phyloP scores from a whole-genome alignment of 2,888 invertebrate genomes.

The Euzetes globulus region DNA sequence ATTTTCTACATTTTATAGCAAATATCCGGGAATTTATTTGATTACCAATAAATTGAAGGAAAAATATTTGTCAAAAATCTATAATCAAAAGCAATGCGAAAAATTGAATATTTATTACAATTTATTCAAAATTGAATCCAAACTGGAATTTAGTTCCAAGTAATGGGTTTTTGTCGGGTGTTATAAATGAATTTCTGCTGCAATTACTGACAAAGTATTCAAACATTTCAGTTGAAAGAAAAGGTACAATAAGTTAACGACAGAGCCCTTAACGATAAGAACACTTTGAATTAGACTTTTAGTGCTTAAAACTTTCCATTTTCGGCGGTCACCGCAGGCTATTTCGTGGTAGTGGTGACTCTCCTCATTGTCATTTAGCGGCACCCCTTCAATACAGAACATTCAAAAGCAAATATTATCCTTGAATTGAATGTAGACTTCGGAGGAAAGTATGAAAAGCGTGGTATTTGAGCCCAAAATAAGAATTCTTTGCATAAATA shows the following conservation, averaged over 20 bases:
- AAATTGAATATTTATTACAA: too few relatives aligned
- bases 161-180: constrained; percentile 4
- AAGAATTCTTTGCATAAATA: not conserved
- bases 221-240: not conserved
- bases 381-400: constrained; percentile 5
- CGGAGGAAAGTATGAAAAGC: not conserved
- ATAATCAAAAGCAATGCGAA: too few relatives aligned
- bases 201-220: not conserved
- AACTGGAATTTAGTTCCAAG: not conserved
- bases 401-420: not conserved
- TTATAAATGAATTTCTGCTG: not conserved
- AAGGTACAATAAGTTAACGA: not conserved
- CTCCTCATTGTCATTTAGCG: constrained; percentile 7
- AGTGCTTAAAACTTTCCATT: not conserved
- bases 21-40: too few relatives aligned
- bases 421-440: not conserved
- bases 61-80: too few relatives aligned
- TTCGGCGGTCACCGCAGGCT: constrained; percentile 14
- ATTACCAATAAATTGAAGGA: too few relatives aligned
- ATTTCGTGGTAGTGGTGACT: constrained; percentile 8
- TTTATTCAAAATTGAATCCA: not conserved
- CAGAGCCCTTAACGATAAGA: not conserved
- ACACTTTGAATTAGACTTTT: not conserved
- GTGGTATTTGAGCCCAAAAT: not conserved
- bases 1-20: too few relatives aligned